Evolutionary conservation across 2,113 vertebrate species (phyloP).

Genomic region (Melanerpes aurifrons): DNA sequence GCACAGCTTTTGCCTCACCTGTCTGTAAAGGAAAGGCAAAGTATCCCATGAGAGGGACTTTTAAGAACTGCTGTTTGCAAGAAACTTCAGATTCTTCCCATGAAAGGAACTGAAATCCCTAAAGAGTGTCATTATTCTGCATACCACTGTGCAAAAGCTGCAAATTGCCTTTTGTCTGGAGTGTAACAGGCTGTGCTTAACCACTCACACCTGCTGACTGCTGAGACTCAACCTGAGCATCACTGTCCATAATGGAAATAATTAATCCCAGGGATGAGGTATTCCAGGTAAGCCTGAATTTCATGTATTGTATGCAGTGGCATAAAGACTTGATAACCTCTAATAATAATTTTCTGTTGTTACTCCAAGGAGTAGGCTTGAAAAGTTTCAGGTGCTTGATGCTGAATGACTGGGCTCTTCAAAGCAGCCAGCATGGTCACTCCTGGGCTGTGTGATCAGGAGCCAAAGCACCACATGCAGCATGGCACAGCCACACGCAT

Average conservation of each 20-base stretch:
- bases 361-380: neutral
- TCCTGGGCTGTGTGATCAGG: neutral
- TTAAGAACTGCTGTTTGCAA: neutral
- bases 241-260: neutral
- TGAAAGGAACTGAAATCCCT: neutral
- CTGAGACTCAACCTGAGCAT: neutral
- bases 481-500: neutral
- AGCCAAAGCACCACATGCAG: neutral
- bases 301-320: neutral
- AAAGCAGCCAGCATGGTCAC: neutral
- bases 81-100: neutral
- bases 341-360: neutral
- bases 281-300: neutral
- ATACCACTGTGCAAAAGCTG: neutral
- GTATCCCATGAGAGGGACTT: neutral
- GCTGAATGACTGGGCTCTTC: neutral
- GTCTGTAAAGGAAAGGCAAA: neutral
- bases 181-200: neutral
- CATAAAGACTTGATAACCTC: neutral
- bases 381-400: neutral
- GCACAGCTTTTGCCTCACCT: neutral
- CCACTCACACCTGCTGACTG: neutral
- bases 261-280: neutral
- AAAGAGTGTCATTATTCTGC: neutral
- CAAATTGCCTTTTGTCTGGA: conserved; percentile 9